Percentiles rank a stretch among this genome's conserved stretches.
These are phyloP conservation scores for Brienomyrus longianalis DNA, from an alignment of 2,113 vertebrate genomes.

Conservation along the genomic window DNA sequence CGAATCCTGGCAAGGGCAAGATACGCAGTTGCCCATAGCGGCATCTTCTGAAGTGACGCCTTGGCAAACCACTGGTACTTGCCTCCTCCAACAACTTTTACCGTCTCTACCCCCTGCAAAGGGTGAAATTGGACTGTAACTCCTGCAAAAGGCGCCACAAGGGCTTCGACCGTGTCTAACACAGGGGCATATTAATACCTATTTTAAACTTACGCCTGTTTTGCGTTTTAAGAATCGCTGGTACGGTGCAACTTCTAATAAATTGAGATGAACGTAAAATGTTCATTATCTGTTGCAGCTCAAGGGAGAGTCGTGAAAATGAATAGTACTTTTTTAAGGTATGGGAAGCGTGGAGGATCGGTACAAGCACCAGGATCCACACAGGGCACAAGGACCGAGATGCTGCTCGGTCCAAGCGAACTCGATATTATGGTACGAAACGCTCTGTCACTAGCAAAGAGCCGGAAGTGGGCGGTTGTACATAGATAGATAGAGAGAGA, in stretches of 20 bases:
- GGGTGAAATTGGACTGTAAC: background rate
- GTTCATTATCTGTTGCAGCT: background rate
- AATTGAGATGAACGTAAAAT: background rate
- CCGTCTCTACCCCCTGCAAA: background rate
- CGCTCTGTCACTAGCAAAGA: background rate
- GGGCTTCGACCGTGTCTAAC: background rate
- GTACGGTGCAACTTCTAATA: background rate
- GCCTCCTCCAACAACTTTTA: background rate
- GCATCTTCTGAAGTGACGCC: background rate
- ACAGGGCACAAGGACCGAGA: background rate
- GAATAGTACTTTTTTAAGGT: background rate
- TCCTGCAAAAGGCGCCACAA: background rate
- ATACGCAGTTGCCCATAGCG: background rate
- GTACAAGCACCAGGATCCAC: background rate
- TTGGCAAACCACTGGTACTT: background rate
- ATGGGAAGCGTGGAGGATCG: background rate
- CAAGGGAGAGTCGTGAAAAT: background rate
- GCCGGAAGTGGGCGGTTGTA: conserved; percentile 23
- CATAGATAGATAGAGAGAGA: background rate
- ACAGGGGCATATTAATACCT: background rate
- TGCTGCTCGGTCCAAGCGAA: background rate
- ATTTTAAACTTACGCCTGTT: background rate
- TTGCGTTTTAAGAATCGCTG: background rate
- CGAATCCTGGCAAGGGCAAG: background rate
- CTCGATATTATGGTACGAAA: background rate